Evolutionary conservation across 2,797 vertebrate species (phyloP), one percentile per base, ranked within the genome.

Genomic region (Cichlasoma orientale): DNA sequence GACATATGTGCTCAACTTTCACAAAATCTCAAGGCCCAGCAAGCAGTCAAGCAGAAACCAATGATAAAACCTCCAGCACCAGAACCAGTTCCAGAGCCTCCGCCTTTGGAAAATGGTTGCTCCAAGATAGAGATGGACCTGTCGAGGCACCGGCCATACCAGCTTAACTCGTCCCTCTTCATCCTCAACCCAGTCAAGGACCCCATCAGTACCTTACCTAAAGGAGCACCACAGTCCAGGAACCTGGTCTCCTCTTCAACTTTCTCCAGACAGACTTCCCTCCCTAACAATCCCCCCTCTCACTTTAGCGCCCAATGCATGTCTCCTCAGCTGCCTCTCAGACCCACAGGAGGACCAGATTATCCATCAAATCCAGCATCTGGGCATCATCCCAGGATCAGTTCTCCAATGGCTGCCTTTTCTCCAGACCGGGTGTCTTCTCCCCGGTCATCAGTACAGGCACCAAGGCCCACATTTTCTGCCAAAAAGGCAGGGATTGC

Each of bases 391-490:
- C 80, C 87, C 18, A 93, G 95, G 63, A 92, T 96, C 5, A 92
- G 92, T 71, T 96, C 97, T 8, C 93, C 96, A 0, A 84, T 91
- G 86, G 83, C 91, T 10, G 77, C 92, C 53, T 90, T 92, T 85
- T 91, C 95, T 83, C 92, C 94, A 56, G 96, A 96, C 80, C 93
- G 92, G 76, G 94, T 96, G 19, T 94, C 96, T 82, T 96, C 97
- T 1, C 95, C 97, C 5, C 93, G 96, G 57, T 94, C 91, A 0
- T 90, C 85, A 23, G 82, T 95, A 80, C 97, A 98, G 89, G 96
- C 97, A 5, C 98, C 98, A 12, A 96, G 97, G 80, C 98, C 98
- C 27, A 97, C 95, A 25, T 99, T 98, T 95, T 99, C 97, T 83
- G 96, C 98, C 85, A 97, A 95, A 93, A 98, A 95, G 13, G 97